A percentile compares a stretch with the other conserved stretches of the same genome.
These are phyloP conservation scores for Chrosomus eos DNA, from an alignment of 2,797 vertebrate species.

Conservation along the genomic window DNA sequence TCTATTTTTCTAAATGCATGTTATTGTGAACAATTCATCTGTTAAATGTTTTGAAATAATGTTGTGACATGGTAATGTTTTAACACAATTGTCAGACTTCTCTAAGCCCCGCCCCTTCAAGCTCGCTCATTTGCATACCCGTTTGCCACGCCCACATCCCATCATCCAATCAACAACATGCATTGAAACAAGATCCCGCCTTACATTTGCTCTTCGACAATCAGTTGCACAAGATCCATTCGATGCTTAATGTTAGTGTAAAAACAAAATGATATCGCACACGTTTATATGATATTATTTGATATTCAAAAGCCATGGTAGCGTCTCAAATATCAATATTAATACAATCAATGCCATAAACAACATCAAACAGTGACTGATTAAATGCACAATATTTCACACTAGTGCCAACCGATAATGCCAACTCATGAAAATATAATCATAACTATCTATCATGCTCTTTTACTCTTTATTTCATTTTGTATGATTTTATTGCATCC, in stretches of 20 bases:
- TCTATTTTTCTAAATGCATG: background rate
- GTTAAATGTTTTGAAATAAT: no score
- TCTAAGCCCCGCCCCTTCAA: background rate
- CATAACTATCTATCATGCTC: background rate
- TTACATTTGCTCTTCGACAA: background rate
- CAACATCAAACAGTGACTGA: background rate
- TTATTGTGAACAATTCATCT: background rate
- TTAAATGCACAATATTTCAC: background rate
- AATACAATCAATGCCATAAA: background rate
- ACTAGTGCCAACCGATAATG: background rate
- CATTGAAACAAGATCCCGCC: background rate
- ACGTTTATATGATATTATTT: background rate
- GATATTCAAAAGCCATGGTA: background rate
- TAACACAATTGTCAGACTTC: background rate
- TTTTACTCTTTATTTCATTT: background rate
- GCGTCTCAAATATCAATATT: background rate
- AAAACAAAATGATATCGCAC: background rate
- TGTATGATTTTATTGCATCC: background rate
- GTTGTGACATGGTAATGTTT: background rate
- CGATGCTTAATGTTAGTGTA: background rate
- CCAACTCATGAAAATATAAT: background rate
- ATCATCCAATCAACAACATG: background rate
- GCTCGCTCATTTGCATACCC: background rate
- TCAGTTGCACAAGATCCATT: background rate
- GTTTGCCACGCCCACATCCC: constrained; percentile 2